phyloP scores from a whole-genome alignment of 2,888 invertebrate species.

The Synanthedon vespiformis region DNA sequence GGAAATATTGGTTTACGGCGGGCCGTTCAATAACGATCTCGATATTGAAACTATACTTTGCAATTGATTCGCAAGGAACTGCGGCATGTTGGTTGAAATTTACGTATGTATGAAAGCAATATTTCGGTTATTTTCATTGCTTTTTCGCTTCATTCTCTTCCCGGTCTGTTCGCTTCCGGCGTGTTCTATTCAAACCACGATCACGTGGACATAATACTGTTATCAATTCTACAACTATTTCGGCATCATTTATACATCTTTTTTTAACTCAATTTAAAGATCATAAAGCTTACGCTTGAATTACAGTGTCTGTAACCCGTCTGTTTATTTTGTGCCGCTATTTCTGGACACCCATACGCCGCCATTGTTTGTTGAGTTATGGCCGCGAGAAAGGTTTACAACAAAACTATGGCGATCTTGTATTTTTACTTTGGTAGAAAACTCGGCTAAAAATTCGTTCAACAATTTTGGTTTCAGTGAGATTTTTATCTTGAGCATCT shows the following conservation, averaged over 20 bases:
- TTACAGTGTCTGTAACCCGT: constrained; percentile 27
- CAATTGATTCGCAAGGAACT: constrained; percentile 25
- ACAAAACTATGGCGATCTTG: constrained; percentile 33
- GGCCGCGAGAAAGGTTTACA: constrained; percentile 40
- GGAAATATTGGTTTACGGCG: constrained; percentile 35
- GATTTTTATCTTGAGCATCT: too few relatives aligned
- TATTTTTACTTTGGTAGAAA: constrained; percentile 13
- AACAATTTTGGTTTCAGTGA: too few relatives aligned
- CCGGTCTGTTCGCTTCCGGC: too few relatives aligned
- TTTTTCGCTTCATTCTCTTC: too few relatives aligned
- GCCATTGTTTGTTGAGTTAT: constrained; percentile 59
- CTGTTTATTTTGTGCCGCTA: constrained; percentile 54
- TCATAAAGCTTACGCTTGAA: too few relatives aligned
- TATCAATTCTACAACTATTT: too few relatives aligned
- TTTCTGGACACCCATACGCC: constrained; percentile 39
- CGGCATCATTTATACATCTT: too few relatives aligned
- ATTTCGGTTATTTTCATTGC: background rate
- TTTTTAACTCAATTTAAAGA: too few relatives aligned
- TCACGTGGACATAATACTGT: too few relatives aligned
- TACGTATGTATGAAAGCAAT: background rate
- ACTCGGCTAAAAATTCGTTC: constrained; percentile 23
- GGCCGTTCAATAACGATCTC: constrained; percentile 29
- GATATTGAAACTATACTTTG: constrained; percentile 27
- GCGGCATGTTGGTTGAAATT: background rate
- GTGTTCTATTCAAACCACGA: too few relatives aligned